phyloP scores from a whole-genome alignment of 2,888 invertebrate species.

The Meteorus colon region DNA sequence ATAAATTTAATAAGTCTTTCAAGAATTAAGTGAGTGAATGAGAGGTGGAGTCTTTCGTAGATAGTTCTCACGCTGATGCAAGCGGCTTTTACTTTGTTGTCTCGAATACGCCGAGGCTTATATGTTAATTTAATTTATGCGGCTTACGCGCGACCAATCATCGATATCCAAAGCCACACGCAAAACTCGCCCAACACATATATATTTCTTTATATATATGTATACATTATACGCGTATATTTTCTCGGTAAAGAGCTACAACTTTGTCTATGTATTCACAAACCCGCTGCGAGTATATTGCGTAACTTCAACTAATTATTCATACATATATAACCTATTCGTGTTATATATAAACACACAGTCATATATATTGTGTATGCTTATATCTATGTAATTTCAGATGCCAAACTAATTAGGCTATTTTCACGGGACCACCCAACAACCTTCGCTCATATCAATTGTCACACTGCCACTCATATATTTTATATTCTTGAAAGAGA shows the following conservation, averaged over 20 bases:
- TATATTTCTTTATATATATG: background rate
- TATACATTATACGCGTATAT: background rate
- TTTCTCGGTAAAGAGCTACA: conserved; percentile 11
- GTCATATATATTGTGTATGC: conserved; percentile 11
- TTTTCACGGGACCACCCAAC: conserved; percentile 49
- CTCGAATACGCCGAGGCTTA: conserved; percentile 50
- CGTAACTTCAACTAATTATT: background rate
- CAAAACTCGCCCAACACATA: conserved; percentile 25
- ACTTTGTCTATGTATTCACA: conserved; percentile 8
- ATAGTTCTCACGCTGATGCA: conserved; percentile 58
- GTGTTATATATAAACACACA: conserved; percentile 33
- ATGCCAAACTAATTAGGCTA: conserved; percentile 67
- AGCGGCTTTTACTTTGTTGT: conserved; percentile 64
- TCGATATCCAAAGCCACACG: conserved; percentile 41
- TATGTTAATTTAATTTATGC: conserved; percentile 69
- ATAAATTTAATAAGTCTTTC: conserved; percentile 30
- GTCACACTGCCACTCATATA: conserved; percentile 4
- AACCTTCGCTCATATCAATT: conserved; percentile 10
- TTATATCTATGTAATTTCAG: conserved; percentile 52
- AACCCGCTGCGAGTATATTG: background rate
- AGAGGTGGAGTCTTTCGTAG: conserved; percentile 33
- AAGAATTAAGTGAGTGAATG: conserved; percentile 16
- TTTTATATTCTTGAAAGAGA: background rate
- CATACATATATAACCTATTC: conserved; percentile 23
- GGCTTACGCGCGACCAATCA: conserved; percentile 50